Conservation (phyloP, 1,140 invertebrate genomes). For the Apis cerana region DNA sequence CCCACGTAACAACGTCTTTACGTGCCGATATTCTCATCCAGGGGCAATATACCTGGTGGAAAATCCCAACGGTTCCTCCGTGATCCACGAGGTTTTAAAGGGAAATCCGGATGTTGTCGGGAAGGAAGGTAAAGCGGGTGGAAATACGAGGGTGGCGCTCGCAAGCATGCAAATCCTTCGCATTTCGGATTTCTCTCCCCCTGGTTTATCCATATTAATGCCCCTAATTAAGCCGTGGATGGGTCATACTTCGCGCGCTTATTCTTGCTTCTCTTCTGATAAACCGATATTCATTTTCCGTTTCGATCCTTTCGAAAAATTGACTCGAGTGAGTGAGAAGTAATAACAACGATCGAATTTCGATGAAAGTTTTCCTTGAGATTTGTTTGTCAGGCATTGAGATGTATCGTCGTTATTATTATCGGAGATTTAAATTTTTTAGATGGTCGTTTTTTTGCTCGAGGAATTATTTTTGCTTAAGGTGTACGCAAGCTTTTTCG, state of each 20-base stretch:
- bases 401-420: no score
- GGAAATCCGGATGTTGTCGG: constrained; percentile 47
- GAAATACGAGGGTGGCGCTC: constrained; percentile 40
- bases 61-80: background rate
- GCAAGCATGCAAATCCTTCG: constrained; percentile 64
- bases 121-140: constrained; percentile 43
- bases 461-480: no score
- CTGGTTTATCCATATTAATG: constrained; percentile 71
- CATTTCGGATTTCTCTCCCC: background rate
- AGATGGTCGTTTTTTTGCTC: no score
- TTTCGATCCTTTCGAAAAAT: background rate
- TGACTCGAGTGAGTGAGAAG: no score
- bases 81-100: constrained; percentile 48
- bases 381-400: no score
- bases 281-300: background rate
- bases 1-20: background rate
- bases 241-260: constrained; percentile 10
- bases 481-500: no score
- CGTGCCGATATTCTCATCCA: background rate
- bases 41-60: constrained; percentile 6
- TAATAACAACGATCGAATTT: no score
- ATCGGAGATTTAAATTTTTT: no score
- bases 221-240: constrained; percentile 67
- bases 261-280: constrained; percentile 9
- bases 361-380: no score